A percentile compares a stretch with the other conserved stretches of the same genome.
Evolutionary conservation across 2,797 vertebrate species (phyloP).

Genomic region (Centropyge bicolor): DNA sequence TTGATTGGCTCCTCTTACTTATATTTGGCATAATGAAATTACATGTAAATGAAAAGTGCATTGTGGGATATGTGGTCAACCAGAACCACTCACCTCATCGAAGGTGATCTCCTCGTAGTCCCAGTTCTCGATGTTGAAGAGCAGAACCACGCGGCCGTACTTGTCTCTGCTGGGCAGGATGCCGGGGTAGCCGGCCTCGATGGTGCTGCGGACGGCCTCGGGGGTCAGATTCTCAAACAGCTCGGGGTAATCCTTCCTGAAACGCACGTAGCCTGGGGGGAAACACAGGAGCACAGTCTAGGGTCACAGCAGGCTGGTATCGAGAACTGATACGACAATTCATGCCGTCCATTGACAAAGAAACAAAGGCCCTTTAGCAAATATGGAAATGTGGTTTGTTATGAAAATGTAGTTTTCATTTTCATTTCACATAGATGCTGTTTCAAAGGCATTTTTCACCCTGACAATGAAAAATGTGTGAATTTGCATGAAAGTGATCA

Average conservation of each 20-base stretch:
- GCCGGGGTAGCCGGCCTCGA: constrained; percentile 97
- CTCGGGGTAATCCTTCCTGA: constrained; percentile 96
- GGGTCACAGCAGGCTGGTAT: not conserved
- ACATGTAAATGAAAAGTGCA: not conserved
- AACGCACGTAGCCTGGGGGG: constrained; percentile 92
- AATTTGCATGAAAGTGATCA: not conserved
- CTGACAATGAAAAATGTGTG: not conserved
- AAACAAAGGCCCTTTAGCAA: not conserved
- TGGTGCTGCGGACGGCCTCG: constrained; percentile 95
- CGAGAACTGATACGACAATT: not conserved
- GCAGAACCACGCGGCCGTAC: constrained; percentile 94
- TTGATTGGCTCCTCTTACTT: no score
- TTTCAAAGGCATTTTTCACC: not conserved
- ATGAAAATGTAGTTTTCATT: no score
- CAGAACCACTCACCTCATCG: constrained; percentile 89
- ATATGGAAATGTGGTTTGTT: not conserved
- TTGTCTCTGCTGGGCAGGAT: constrained; percentile 94
- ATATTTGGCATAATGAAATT: not conserved
- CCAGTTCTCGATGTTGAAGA: constrained; percentile 99
- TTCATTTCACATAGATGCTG: no score
- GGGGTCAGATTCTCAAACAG: constrained; percentile 94
- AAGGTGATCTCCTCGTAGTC: constrained; percentile 98
- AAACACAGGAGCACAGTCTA: not conserved
- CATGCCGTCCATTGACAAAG: not conserved
- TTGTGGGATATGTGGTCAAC: not conserved